A percentile compares a stretch with the other conserved stretches of the same genome.
These are phyloP conservation scores for Agrilus mali DNA, from an alignment of 2,888 invertebrate genomes.

Conservation along the genomic window DNA sequence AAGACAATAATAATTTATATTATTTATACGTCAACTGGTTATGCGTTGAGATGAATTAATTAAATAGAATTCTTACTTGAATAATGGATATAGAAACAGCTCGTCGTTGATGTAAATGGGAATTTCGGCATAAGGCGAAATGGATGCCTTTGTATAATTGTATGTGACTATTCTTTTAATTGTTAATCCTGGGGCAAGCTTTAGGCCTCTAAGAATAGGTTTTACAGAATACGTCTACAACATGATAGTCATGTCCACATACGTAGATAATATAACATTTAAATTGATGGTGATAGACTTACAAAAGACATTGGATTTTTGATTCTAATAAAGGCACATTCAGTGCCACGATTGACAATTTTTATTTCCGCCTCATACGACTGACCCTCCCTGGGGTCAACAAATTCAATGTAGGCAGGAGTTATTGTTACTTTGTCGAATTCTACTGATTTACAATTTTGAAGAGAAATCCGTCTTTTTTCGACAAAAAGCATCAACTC, in stretches of 20 bases:
- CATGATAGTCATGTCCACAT: too few relatives aligned
- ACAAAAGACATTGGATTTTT: slow-evolving; percentile 31
- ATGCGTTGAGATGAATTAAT: slow-evolving; percentile 1
- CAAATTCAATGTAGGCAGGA: slow-evolving; percentile 30
- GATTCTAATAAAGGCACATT: slow-evolving; percentile 26
- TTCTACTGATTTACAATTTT: neutral
- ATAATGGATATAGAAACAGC: too few relatives aligned
- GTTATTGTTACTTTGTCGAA: slow-evolving; percentile 23
- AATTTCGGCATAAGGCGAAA: slow-evolving; percentile 22
- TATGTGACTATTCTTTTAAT: slow-evolving; percentile 25
- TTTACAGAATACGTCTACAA: slow-evolving; percentile 30
- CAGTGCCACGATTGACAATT: slow-evolving; percentile 29
- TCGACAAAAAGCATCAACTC: too few relatives aligned
- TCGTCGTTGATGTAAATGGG: slow-evolving; percentile 28
- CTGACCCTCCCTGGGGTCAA: slow-evolving; percentile 33
- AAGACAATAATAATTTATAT: neutral
- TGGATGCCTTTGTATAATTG: slow-evolving; percentile 23
- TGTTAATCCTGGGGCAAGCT: slow-evolving; percentile 31
- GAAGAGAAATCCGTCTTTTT: too few relatives aligned
- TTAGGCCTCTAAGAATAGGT: slow-evolving; percentile 11
- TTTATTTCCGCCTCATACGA: slow-evolving; percentile 22
- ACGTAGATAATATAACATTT: too few relatives aligned
- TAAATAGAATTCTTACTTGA: neutral
- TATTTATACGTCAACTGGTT: neutral
- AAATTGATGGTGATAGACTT: too few relatives aligned